Conservation (phyloP, 1,140 invertebrate species). For the Lordiphosa clarofinis region DNA sequence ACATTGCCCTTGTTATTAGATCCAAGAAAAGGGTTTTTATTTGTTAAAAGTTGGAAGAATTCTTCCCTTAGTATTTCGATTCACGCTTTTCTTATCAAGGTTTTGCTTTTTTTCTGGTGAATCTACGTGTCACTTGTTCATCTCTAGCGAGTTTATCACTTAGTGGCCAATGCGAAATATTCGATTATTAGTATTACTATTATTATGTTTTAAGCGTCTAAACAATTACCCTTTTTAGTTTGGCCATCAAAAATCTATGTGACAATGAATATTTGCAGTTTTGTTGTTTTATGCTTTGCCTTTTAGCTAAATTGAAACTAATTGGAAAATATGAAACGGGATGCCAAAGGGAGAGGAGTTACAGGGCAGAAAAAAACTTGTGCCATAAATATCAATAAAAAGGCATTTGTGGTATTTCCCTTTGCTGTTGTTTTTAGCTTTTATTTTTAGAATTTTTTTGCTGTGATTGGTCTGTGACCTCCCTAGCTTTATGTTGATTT, state of each 20-base stretch:
- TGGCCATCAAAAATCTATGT: conserved; percentile 60
- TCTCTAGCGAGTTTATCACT: not conserved
- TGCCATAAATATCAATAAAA: conserved; percentile 67
- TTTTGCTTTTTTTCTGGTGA: too few relatives aligned
- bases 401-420: conserved; percentile 51
- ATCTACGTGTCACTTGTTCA: too few relatives aligned
- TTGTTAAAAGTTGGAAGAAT: too few relatives aligned
- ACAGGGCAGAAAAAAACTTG: conserved; percentile 20
- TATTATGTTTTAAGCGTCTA: conserved; percentile 29
- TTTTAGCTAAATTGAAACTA: conserved; percentile 70
- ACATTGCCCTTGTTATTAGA: too few relatives aligned
- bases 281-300: conserved; percentile 14
- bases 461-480: conserved; percentile 17
- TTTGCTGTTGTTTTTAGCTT: conserved; percentile 13
- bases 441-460: conserved; percentile 17
- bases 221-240: conserved; percentile 40
- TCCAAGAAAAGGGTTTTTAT: too few relatives aligned
- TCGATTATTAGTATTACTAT: conserved; percentile 62
- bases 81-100: too few relatives aligned
- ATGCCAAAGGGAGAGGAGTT: conserved; percentile 4
- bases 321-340: conserved; percentile 55
- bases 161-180: conserved; percentile 53
- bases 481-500: conserved; percentile 51
- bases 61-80: too few relatives aligned
- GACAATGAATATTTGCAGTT: conserved; percentile 39